phyloP scores from a whole-genome alignment of 2,888 invertebrate species.

The Apotomis capreana region DNA sequence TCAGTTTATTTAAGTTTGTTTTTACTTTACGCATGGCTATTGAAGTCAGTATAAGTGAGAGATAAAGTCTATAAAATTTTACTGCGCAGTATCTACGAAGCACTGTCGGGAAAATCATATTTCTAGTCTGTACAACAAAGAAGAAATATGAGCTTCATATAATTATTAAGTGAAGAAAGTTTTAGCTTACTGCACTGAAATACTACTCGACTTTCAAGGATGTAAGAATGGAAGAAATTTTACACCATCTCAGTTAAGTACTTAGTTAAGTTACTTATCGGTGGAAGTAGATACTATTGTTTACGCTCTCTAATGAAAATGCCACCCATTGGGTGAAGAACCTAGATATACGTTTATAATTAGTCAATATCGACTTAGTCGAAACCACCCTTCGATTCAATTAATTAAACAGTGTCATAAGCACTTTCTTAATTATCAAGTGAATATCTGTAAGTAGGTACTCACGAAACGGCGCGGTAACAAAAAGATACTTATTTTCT shows the following conservation, averaged over 20 bases:
- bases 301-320: too few relatives aligned
- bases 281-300: not conserved
- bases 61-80: too few relatives aligned
- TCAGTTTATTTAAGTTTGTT: too few relatives aligned
- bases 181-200: not conserved
- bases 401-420: too few relatives aligned
- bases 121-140: not conserved
- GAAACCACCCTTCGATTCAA: too few relatives aligned
- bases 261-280: too few relatives aligned
- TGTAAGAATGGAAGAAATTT: constrained; percentile 1
- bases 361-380: too few relatives aligned
- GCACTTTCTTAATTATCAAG: not conserved
- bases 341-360: too few relatives aligned
- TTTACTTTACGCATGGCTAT: too few relatives aligned
- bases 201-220: constrained; percentile 2
- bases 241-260: not conserved
- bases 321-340: too few relatives aligned
- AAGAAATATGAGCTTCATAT: not conserved
- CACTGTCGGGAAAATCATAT: not conserved
- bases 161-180: constrained; percentile 8
- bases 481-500: not conserved
- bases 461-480: not conserved
- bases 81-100: too few relatives aligned
- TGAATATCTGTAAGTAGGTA: not conserved
- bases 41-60: too few relatives aligned